Base-by-base conservation (phyloP, 2,888 invertebrate genomes). In the Leucophenga montana region DNA sequence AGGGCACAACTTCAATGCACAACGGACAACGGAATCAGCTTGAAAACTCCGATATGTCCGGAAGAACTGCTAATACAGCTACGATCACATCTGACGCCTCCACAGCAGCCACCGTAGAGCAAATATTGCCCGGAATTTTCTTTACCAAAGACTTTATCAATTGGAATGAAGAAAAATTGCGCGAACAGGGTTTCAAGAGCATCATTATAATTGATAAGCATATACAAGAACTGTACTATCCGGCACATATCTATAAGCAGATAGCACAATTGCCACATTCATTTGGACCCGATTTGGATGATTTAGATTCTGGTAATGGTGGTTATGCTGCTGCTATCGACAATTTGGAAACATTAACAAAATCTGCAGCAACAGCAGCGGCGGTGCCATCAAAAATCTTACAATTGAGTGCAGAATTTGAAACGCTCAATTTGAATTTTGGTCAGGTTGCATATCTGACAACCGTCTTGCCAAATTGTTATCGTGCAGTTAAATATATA, bases 401-500 rank as follows among this genome's bases (percentile, higher is more conserved):
- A 16, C 75, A 67, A 33, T 80, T 80, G 65, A 75, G 75, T 18
- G 74, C 79, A 54, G 77, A 81, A 20, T 81, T 84, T 66, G 75
- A 84, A 67, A 79, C 77, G 16, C 75, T 85, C 16, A 78, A 85
- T 72, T 78, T 86, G 67, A 85, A 85, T 77, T 86, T 85, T 72
- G 85, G 85, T 20, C 84, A 85, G 73, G 80, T 82, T 48, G 78
- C 82, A 20, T 85, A 83, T 73, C 69, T 85, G 56, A 85, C 82
- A 27, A 84, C 83, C 18, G 85, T 86, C 13, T 69, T 86, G 61
- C 85, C 85, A 68, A 86, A 85, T 75, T 86, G 86, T 66, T 85
- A 86, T 67, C 82, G 77, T 48, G 84, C 84, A 57, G 85, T 85
- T 4, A 80, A 80, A 72, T 85, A 85, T 70, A 84, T 86, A 33